Percentiles rank a stretch among this genome's conserved stretches.
Evolutionary conservation across 2,888 invertebrate genomes (phyloP).

Genomic region (Diadegma fenestrale): DNA sequence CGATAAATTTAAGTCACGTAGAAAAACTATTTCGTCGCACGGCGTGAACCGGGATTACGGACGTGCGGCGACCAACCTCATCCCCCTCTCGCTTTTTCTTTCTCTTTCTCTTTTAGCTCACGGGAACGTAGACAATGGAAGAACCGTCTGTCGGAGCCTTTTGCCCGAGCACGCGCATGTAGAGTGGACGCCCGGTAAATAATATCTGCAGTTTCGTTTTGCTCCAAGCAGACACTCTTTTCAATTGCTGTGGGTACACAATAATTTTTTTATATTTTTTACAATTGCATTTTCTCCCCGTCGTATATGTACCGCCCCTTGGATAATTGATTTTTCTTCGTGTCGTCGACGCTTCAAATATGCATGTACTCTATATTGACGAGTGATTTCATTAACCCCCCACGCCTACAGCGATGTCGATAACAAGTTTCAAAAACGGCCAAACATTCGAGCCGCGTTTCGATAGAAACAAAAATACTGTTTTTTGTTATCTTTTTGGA

Average conservation of each 20-base stretch:
- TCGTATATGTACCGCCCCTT: conserved; percentile 36
- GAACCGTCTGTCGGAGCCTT: conserved; percentile 72
- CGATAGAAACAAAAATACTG: background rate
- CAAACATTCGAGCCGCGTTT: background rate
- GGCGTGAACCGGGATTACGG: conserved; percentile 75
- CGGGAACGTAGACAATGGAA: conserved; percentile 62
- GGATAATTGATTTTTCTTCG: conserved; percentile 48
- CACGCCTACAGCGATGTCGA: background rate
- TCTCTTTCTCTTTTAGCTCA: conserved; percentile 32
- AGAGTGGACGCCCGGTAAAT: conserved; percentile 77
- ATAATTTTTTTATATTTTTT: conserved; percentile 30
- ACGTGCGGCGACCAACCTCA: conserved; percentile 64
- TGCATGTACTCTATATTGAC: conserved; percentile 22
- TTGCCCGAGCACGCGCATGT: conserved; percentile 71
- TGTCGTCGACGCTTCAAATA: conserved; percentile 39
- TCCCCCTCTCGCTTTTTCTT: conserved; percentile 23
- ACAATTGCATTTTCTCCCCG: conserved; percentile 23
- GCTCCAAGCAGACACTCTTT: conserved; percentile 40
- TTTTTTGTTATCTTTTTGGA: background rate
- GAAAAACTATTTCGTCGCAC: conserved; percentile 80
- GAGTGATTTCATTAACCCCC: conserved; percentile 30
- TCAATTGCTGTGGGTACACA: conserved; percentile 59
- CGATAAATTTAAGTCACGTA: conserved; percentile 82
- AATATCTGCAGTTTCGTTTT: conserved; percentile 73
- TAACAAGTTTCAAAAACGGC: conserved; percentile 26